phyloP scores from a whole-genome alignment of 2,113 vertebrate species.

The Antennarius striatus region DNA sequence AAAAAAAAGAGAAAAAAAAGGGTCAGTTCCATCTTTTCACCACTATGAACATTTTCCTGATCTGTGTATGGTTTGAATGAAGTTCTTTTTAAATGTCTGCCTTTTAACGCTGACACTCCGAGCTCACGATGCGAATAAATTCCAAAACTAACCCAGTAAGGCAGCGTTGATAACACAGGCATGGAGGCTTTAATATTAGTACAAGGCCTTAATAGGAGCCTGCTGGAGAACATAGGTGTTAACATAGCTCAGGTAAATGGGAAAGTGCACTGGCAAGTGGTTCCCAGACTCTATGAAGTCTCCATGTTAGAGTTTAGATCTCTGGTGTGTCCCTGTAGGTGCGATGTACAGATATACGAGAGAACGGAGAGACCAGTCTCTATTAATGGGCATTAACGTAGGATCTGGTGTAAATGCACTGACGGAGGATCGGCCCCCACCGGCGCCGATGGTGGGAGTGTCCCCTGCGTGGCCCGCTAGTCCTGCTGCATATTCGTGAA shows the following conservation, averaged over 20 bases:
- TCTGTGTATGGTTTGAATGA: slow-evolving; percentile 1
- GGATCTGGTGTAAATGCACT: slow-evolving; percentile 40
- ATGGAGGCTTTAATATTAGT: slow-evolving; percentile 31
- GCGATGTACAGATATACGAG: slow-evolving; percentile 46
- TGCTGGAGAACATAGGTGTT: slow-evolving; percentile 44
- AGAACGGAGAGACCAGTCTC: slow-evolving; percentile 20
- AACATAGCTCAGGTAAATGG: slow-evolving; percentile 70
- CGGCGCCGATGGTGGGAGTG: background rate
- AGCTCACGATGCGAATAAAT: slow-evolving; percentile 13
- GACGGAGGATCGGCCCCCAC: slow-evolving; percentile 16
- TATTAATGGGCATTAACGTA: slow-evolving; percentile 57
- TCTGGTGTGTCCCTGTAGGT: slow-evolving; percentile 25
- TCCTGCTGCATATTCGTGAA: slow-evolving; percentile 31
- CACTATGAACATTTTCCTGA: background rate
- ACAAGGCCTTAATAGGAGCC: slow-evolving; percentile 48
- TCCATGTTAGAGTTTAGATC: slow-evolving; percentile 26
- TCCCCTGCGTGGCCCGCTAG: slow-evolving; percentile 14
- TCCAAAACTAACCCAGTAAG: background rate
- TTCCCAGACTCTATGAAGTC: slow-evolving; percentile 50
- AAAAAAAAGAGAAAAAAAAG: background rate
- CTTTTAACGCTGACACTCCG: slow-evolving; percentile 18
- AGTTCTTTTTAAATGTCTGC: background rate
- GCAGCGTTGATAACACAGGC: slow-evolving; percentile 1
- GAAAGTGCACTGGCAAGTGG: slow-evolving; percentile 56
- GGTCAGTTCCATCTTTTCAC: background rate